Conservation (phyloP, 2,113 vertebrate genomes). For the Variabilichromis moorii region DNA sequence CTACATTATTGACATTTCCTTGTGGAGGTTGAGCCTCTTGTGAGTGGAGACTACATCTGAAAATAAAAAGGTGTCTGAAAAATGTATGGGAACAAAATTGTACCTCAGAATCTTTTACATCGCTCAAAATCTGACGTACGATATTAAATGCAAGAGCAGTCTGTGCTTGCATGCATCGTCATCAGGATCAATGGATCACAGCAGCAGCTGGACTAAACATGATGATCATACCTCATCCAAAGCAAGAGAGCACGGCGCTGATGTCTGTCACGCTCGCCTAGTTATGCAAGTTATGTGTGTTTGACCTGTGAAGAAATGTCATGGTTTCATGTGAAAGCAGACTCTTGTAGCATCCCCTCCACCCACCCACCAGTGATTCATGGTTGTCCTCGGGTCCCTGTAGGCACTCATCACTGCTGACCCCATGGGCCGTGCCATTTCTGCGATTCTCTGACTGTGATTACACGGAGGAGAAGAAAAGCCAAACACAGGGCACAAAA, state of each 20-base stretch:
- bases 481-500: background rate
- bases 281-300: background rate
- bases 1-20: background rate
- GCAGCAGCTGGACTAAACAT: background rate
- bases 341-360: background rate
- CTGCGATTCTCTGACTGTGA: background rate
- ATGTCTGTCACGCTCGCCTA: background rate
- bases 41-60: background rate
- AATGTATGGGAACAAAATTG: background rate
- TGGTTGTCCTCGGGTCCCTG: background rate
- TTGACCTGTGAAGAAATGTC: background rate
- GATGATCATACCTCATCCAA: background rate
- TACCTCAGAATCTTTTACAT: background rate
- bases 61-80: background rate
- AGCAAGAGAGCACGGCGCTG: background rate
- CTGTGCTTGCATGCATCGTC: background rate
- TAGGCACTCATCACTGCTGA: background rate
- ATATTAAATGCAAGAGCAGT: accelerated
- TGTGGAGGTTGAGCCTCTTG: background rate
- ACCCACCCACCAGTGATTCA: background rate
- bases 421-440: background rate
- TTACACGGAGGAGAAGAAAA: background rate
- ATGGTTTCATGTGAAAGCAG: background rate
- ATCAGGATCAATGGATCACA: background rate
- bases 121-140: background rate